A percentile compares a stretch with the other conserved stretches of the same genome.
phyloP scores from a whole-genome alignment of 1,140 invertebrate species.

The Ceratitis capitata region DNA sequence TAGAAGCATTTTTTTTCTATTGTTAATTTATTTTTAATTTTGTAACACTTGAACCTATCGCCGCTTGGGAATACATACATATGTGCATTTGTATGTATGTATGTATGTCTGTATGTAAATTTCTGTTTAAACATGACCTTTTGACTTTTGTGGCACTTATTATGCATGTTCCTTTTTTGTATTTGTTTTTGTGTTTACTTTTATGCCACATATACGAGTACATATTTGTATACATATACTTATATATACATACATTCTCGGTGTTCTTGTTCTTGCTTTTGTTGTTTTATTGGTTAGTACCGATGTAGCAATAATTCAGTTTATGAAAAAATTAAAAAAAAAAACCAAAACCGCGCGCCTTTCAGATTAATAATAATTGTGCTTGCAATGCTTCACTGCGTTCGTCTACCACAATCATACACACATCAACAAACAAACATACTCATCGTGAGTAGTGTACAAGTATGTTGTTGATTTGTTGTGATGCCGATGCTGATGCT shows the following conservation, averaged over 20 bases:
- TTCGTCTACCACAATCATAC: background rate
- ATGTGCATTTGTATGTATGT: background rate
- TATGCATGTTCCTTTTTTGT: background rate
- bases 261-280: background rate
- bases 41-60: background rate
- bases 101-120: background rate
- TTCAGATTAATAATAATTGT: constrained; percentile 12
- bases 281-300: background rate
- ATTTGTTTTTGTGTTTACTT: background rate
- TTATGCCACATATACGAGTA: background rate
- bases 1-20: too few species aligned
- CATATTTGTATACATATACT: too few species aligned
- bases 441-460: background rate
- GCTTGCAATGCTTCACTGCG: constrained; percentile 8
- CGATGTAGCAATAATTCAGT: background rate
- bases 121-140: background rate
- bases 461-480: background rate
- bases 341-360: background rate
- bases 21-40: too few species aligned
- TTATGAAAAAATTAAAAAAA: too few species aligned
- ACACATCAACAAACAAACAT: background rate
- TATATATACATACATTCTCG: too few species aligned
- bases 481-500: background rate
- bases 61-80: too few species aligned
- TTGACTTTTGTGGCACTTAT: background rate